A percentile compares a stretch with the other conserved stretches of the same genome.
Evolutionary conservation across 1,140 invertebrate genomes (phyloP).

Genomic region (Idris sp.): DNA sequence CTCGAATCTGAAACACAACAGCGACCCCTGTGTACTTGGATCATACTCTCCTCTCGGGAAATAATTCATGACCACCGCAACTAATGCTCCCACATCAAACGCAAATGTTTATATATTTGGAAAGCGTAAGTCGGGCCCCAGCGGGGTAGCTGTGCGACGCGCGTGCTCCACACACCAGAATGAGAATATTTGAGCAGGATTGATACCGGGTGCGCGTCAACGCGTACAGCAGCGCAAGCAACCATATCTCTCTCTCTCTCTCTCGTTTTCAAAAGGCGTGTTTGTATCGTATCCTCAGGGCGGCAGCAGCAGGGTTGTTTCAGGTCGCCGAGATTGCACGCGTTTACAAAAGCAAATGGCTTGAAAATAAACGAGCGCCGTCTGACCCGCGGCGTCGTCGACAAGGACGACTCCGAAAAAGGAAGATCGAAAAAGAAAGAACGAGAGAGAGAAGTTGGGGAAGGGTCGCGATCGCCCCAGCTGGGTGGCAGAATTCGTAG

Average conservation of each 20-base stretch:
- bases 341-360: slow-evolving; percentile 79
- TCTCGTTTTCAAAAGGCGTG: too few species aligned
- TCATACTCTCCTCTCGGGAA: too few species aligned
- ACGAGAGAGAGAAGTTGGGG: slow-evolving; percentile 6
- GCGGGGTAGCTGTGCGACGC: slow-evolving; percentile 29
- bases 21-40: too few species aligned
- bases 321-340: slow-evolving; percentile 75
- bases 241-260: background rate
- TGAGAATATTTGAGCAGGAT: slow-evolving; percentile 53
- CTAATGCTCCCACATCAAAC: slow-evolving; percentile 20
- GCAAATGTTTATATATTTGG: slow-evolving; percentile 42
- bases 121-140: slow-evolving; percentile 35
- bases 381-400: slow-evolving; percentile 66
- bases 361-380: slow-evolving; percentile 75
- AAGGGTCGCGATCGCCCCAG: slow-evolving; percentile 58
- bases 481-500: slow-evolving; percentile 57
- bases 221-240: slow-evolving; percentile 36
- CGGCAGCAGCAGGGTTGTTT: too few species aligned
- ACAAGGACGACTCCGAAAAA: slow-evolving; percentile 12
- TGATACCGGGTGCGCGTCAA: slow-evolving; percentile 50
- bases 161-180: slow-evolving; percentile 14
- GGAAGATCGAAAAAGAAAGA: slow-evolving; percentile 20
- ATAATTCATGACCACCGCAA: slow-evolving; percentile 45
- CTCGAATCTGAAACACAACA: too few species aligned
- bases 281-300: too few species aligned